A percentile compares a stretch with the other conserved stretches of the same genome.
phyloP scores from a whole-genome alignment of 1,140 invertebrate species.

The Dendroctonus valens region DNA sequence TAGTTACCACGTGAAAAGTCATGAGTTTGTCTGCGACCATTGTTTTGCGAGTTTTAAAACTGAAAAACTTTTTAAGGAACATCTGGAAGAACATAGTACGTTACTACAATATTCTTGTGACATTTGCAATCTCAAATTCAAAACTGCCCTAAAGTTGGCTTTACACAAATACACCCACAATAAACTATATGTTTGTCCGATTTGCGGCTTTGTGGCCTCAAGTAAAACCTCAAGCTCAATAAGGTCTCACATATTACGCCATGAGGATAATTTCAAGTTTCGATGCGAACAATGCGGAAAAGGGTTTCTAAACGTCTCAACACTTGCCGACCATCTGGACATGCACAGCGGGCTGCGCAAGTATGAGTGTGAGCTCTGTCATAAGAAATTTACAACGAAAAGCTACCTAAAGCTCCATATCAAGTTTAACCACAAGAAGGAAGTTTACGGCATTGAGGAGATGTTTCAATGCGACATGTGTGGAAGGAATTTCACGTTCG shows the following conservation, averaged over 20 bases:
- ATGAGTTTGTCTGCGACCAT: slow-evolving; percentile 50
- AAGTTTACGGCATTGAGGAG: slow-evolving; percentile 37
- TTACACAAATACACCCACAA: slow-evolving; percentile 26
- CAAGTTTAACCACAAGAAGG: slow-evolving; percentile 40
- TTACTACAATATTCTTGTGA: slow-evolving; percentile 29
- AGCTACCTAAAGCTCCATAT: slow-evolving; percentile 48
- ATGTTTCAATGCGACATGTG: slow-evolving; percentile 38
- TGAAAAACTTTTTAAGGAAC: slow-evolving; percentile 39
- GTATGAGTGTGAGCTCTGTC: slow-evolving; percentile 52
- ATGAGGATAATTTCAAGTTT: slow-evolving; percentile 52
- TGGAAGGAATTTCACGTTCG: slow-evolving; percentile 41
- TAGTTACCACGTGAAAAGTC: slow-evolving; percentile 8
- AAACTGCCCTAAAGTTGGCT: slow-evolving; percentile 15
- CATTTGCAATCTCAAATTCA: slow-evolving; percentile 12
- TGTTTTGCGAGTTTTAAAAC: slow-evolving; percentile 53
- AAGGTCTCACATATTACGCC: slow-evolving; percentile 51
- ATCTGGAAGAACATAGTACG: not conserved
- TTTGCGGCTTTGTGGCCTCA: slow-evolving; percentile 23
- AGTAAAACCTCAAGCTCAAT: slow-evolving; percentile 24
- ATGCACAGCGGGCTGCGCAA: slow-evolving; percentile 36
- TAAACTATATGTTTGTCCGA: slow-evolving; percentile 24
- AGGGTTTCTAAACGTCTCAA: slow-evolving; percentile 50
- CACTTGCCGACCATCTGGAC: slow-evolving; percentile 51
- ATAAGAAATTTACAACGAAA: slow-evolving; percentile 51
- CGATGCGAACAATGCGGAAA: slow-evolving; percentile 54